Evolutionary conservation across 1,140 invertebrate genomes (phyloP), one percentile per base, ranked within the genome.

Genomic region (Lasioglossum albipes): DNA sequence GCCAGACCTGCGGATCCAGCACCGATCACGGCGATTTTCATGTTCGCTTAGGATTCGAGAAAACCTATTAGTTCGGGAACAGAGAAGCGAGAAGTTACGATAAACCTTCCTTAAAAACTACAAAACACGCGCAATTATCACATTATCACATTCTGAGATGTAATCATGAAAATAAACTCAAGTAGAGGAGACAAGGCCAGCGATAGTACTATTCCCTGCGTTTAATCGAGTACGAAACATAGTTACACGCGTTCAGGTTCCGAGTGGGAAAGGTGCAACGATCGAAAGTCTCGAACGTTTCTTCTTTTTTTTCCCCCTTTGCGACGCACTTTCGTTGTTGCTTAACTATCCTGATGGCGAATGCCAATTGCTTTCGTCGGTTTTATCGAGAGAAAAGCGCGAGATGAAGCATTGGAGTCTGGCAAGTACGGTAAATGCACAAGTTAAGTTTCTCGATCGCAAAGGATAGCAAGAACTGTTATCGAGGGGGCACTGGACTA

Each of bases 1-100:
- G 94, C 94, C 20, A 96, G 90, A 18, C 96, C 96, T 9, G 95
- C 95, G 41, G 95, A 94, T 52, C 96, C 96, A 57, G 95, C 95
- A 16, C 96, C 96, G 82, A 96, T 94, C 13, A 96, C 93, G 10
- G 94, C 95, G 9, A 95, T 93, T 66, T 92, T 92, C 93, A 95
- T 94, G 49, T 49, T 49, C 45, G 45, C 77, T 89, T 9, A 20
- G 18, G 27, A 6, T 64, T 36, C 52, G 16, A 13, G 5, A 10
- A 7, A 64, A 36, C 62, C 31, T 31, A 9, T 49, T 49, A 12
- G 0, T 0, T 13, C 66, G 20, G 3, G 16, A 18, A 7, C 36
- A 36, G 22, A 36, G 61, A 41, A 18, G 31, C n/a, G n/a, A n/a
- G n/a, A n/a, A n/a, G n/a, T n/a, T n/a, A n/a, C n/a, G n/a, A n/a